Conservation (phyloP, 2,797 vertebrate genomes). For the Australoheros facetus region DNA sequence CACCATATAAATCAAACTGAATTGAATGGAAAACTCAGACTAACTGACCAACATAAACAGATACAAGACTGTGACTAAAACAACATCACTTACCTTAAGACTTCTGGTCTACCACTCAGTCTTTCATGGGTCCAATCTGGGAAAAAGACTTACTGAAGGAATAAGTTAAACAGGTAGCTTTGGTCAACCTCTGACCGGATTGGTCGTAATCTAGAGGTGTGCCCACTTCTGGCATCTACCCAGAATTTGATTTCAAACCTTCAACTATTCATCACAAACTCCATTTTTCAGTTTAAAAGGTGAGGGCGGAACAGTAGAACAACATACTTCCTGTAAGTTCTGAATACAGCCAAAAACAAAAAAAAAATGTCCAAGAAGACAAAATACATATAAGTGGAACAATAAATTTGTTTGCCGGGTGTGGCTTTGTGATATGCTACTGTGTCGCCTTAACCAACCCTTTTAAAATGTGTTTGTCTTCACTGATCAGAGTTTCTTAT, state of each 20-base stretch:
- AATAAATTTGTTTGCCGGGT: not conserved
- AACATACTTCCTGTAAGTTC: not conserved
- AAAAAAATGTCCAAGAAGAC: not conserved
- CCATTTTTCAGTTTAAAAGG: not conserved
- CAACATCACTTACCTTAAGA: slow-evolving; percentile 22
- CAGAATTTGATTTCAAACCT: slow-evolving; percentile 12
- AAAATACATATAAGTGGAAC: not conserved
- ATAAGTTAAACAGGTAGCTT: not conserved
- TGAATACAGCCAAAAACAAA: not conserved
- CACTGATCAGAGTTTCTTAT: slow-evolving; percentile 19
- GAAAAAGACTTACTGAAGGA: not conserved
- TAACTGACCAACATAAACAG: not conserved
- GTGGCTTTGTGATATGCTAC: not conserved
- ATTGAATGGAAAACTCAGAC: not conserved
- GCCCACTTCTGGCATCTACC: slow-evolving; percentile 35
- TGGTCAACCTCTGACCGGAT: not conserved
- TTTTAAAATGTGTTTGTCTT: not conserved
- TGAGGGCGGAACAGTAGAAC: not conserved
- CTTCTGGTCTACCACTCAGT: slow-evolving; percentile 15
- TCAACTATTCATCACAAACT: not conserved
- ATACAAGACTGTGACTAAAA: not conserved
- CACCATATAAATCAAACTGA: not conserved
- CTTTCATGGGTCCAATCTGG: slow-evolving; percentile 2
- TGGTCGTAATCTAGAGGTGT: slow-evolving; percentile 54
- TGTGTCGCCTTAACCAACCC: not conserved